Evolutionary conservation across 2,797 vertebrate species (phyloP), one percentile per base, ranked within the genome.

Genomic region (Sus cebifrons): DNA sequence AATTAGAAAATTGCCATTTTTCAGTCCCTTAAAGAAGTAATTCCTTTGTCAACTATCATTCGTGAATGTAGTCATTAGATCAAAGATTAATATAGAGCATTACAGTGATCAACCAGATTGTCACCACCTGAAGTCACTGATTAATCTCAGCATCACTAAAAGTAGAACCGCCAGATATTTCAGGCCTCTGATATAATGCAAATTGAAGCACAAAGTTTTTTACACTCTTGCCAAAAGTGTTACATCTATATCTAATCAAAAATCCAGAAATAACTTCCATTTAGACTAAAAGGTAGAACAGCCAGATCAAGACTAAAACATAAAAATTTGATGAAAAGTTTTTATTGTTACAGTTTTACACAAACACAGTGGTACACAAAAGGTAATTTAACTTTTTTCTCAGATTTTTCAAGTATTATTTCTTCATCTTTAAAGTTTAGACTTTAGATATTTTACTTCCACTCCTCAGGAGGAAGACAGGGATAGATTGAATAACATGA

Each of bases 1-100:
- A 89, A 65, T 40, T 77, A 65, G 36, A 78, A 92, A 94, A 93
- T 78, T 11, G 52, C 27, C 36, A 49, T 49, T 73, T 70, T 82
- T 75, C 27, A 15, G 32, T 68, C 27, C 6, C 10, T 3, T 56
- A 49, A 29, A 40, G 68, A 65, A 64, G 7, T 64, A 86, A 70
- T 64, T 86, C 58, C 77, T 40, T 49, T n/a, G 16, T 11, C 9
- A 82, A 32, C 36, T 70, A 17, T 75, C 44, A 32, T 67, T 40
- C 13, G 67, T 6, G 18, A 16, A 7, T 16, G 27, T 29, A 60
- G 20, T 65, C 5, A 40, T 21, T 58, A 79, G 32, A 32, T 54
- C 23, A 79, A 73, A 93, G 60, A 67, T 32, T 17, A 25, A 84
- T 21, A 12, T 54, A 73, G 6, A 78, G 11, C 13, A 77, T 79